Evolutionary conservation across 2,888 invertebrate species (phyloP), one percentile per base, ranked within the genome.

Genomic region (Drosophila siamana): DNA sequence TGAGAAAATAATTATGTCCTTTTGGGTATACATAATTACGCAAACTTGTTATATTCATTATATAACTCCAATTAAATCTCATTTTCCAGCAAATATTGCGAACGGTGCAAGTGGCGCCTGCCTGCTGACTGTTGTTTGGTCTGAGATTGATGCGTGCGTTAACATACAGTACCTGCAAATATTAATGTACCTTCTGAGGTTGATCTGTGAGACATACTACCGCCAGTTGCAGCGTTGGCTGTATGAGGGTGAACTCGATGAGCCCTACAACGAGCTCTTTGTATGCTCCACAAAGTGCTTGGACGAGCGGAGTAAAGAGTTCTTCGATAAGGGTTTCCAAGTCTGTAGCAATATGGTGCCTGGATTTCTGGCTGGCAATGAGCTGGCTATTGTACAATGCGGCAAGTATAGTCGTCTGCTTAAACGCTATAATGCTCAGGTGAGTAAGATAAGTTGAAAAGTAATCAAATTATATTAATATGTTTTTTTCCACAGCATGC

Each of bases 251-350:
- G 94, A 94, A 54, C 92, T 98, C 13, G 95, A 96, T 69, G 98
- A 98, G 91, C 93, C 94, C 11, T 95, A 95, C 86, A 95, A 95
- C 77, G 98, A 98, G 92, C 97, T 98, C 83, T 98, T 98, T 92
- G 95, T 98, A 4, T 89, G 88, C 65, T 73, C 87, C 0, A 85
- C 89, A 44, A 86, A 86, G 50, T 88, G 89, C 62, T 4, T 38
- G 2, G 76, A 90, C 6, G 80, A 86, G 57, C 86, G 90, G 62
- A 92, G 90, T 4, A 92, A 92, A 67, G 89, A 91, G 30, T 92
- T 88, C 46, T 92, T 91, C 47, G 92, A 92, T 62, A 91, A 88
- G 64, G 92, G 91, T 0, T 92, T 90, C 41, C 81, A 81, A 65
- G 80, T 92, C 8, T 83, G 86, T 1, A 80, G 76, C 9, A 89